Evolutionary conservation across 2,797 vertebrate species (phyloP), one percentile per base, ranked within the genome.

Genomic region (Oryzias dopingdopingensis): DNA sequence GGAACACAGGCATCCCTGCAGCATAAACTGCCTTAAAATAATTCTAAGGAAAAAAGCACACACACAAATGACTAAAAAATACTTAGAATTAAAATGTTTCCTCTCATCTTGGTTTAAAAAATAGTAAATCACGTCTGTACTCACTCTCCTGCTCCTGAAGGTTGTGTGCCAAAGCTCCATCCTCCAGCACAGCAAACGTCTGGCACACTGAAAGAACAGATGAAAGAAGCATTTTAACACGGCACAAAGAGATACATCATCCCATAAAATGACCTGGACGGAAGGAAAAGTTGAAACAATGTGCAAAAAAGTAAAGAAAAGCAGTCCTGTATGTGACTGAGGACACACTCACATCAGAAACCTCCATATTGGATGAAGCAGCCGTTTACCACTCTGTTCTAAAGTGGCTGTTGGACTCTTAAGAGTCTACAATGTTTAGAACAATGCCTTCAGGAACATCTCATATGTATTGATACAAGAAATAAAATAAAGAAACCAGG

Each of bases 91-190:
- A 22, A 22, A 22, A 22, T 22, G 2, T 37, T 12, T 12, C 32
- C 10, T 37, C 32, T 37, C 1, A 12, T 37, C 10, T 37, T 37
- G 32, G 32, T 37, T 37, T 37, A 12, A 37, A 37, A 37, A 29
- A 3, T 23, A 24, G 3, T 14, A 29, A 7, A 10, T 42, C 56
- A 3, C 52, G 23, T 22, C 26, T 66, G 72, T 50, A 86, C 90
- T 93, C 82, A 91, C 87, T 89, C 82, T 95, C 91, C 74, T 92
- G 89, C 56, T 94, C 89, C 79, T 94, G 91, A 26, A 94, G 81
- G 72, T 72, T 91, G 76, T 84, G 84, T 67, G 92, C 93, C 64
- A 93, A 58, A 0, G 59, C 90, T 37, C 86, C 86, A 51, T 90
- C 91, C 80, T 93, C 92, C 75, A 92, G 81, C 42, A 93, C 43